phyloP scores from a whole-genome alignment of 2,113 vertebrate species.

The Neolamprologus kungweensis region DNA sequence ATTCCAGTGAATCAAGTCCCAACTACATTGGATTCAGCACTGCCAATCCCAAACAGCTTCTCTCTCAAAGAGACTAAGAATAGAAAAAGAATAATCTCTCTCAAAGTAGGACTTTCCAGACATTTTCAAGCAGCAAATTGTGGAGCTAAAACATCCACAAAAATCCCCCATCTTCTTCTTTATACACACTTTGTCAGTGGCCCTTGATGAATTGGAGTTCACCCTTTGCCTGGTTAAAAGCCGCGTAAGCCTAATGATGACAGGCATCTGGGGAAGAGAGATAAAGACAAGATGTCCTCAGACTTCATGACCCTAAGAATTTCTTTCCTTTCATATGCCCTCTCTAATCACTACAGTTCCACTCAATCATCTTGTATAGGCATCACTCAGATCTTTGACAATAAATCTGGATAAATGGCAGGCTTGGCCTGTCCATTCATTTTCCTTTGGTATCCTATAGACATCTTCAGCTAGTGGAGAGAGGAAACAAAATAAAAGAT shows the following conservation, averaged over 20 bases:
- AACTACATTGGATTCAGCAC: background rate
- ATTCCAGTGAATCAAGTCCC: slow-evolving; percentile 1
- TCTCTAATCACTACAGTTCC: background rate
- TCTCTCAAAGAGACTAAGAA: background rate
- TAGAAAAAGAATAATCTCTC: slow-evolving; percentile 3
- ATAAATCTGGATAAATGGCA: slow-evolving; percentile 43
- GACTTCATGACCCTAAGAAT: slow-evolving; percentile 25
- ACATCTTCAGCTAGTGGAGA: background rate
- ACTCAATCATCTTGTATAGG: slow-evolving; percentile 33
- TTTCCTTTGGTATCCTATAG: slow-evolving; percentile 7
- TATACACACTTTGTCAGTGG: background rate
- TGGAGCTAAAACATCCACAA: background rate
- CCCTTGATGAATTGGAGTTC: background rate
- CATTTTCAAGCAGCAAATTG: background rate
- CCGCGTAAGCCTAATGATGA: background rate
- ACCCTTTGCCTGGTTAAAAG: slow-evolving; percentile 14
- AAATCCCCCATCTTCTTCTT: background rate
- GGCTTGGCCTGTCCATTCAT: background rate
- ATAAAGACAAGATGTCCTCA: slow-evolving; percentile 39
- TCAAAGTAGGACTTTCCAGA: background rate
- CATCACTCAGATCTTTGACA: slow-evolving; percentile 50
- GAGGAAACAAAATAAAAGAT: background rate
- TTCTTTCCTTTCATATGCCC: slow-evolving; percentile 7
- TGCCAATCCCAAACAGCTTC: slow-evolving; percentile 1
- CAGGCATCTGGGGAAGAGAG: background rate